Evolutionary conservation across 2,888 invertebrate genomes (phyloP).

Genomic region (Gandaritis pyraliata): DNA sequence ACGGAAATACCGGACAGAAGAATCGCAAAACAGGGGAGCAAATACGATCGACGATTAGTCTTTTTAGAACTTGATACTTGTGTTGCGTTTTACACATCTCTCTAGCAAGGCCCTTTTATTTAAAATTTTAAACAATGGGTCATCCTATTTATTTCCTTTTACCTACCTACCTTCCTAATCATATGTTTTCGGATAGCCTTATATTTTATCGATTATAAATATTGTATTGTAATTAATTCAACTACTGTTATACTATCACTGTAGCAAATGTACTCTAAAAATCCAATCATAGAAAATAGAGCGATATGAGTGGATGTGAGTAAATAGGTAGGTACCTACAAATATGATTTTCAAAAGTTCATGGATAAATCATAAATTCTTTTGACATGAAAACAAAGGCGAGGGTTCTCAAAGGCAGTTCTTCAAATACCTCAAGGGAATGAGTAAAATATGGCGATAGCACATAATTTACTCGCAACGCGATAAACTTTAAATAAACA

Average conservation of each 20-base stretch:
- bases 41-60: constrained; percentile 46
- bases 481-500: constrained; percentile 42
- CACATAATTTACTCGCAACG: constrained; percentile 37
- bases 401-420: constrained; percentile 24
- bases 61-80: constrained; percentile 36
- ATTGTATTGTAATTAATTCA: too few relatives aligned
- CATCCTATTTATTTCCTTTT: too few relatives aligned
- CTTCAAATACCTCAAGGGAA: constrained; percentile 36
- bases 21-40: constrained; percentile 47
- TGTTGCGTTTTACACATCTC: not conserved
- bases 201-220: too few relatives aligned
- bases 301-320: too few relatives aligned
- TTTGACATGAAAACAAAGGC: constrained; percentile 31
- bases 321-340: too few relatives aligned
- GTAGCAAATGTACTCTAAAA: too few relatives aligned
- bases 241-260: too few relatives aligned
- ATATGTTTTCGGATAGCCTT: too few relatives aligned
- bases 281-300: too few relatives aligned
- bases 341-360: not conserved
- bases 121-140: too few relatives aligned
- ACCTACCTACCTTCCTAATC: too few relatives aligned
- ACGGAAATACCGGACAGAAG: constrained; percentile 56
- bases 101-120: too few relatives aligned
- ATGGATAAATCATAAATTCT: constrained; percentile 4
- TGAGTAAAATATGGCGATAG: constrained; percentile 30